Evolutionary conservation across 2,113 vertebrate species (phyloP).

Genomic region (Prinia subflava): DNA sequence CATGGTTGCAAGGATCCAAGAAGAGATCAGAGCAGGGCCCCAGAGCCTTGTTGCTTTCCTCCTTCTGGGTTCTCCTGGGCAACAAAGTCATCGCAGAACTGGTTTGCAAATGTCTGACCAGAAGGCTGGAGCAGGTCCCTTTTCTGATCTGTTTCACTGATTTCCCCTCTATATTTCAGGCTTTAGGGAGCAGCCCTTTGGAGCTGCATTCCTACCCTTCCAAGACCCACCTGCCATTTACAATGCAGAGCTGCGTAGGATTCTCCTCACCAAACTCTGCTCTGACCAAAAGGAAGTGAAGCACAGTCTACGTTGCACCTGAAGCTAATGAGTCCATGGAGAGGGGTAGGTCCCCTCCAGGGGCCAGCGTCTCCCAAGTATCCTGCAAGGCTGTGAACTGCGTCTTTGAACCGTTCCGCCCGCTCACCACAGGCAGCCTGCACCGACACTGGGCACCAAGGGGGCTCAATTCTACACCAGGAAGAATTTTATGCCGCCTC

Average conservation of each 20-base stretch:
- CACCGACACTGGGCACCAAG: background rate
- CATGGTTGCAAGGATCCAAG: accelerated
- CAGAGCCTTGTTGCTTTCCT: too few relatives aligned
- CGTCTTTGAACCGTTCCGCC: background rate
- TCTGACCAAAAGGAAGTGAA: background rate
- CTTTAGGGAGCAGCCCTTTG: background rate
- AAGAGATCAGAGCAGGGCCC: too few relatives aligned
- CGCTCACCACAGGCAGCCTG: background rate
- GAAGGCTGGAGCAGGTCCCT: too few relatives aligned
- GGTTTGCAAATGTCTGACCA: background rate
- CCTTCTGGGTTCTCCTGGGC: background rate
- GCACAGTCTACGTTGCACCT: background rate
- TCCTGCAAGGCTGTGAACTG: background rate
- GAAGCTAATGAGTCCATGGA: too few relatives aligned
- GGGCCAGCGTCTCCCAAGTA: too few relatives aligned
- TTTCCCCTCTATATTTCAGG: background rate
- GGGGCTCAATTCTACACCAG: background rate
- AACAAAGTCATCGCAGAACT: background rate
- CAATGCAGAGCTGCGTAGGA: background rate
- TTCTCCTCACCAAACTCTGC: background rate
- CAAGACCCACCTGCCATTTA: accelerated
- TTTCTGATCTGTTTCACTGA: background rate
- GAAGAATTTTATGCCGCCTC: background rate
- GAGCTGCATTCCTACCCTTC: background rate
- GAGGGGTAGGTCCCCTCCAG: background rate